Percentiles rank a stretch among this genome's conserved stretches.
Conservation (phyloP, 2,797 vertebrate genomes). For the Pseudochaenichthys georgianus region DNA sequence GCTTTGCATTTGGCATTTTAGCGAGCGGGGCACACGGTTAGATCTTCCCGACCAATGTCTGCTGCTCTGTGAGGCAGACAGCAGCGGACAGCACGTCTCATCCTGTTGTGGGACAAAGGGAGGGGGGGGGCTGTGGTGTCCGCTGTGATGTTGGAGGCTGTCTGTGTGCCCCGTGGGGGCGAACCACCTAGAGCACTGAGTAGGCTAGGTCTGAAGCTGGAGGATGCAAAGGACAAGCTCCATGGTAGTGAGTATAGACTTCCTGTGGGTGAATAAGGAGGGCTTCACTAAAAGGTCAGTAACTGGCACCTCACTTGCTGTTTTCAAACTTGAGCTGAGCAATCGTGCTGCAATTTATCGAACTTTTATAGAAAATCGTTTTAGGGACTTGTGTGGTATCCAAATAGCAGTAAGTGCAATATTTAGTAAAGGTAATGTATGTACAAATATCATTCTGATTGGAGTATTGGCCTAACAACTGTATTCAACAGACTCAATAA, state of each 20-base stretch:
- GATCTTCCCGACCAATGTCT: conserved; percentile 53
- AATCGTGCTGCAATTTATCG: too few relatives aligned
- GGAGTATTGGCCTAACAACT: too few relatives aligned
- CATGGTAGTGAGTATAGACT: conserved; percentile 55
- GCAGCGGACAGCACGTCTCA: conserved; percentile 63
- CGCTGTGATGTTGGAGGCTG: conserved; percentile 60
- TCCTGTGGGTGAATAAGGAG: conserved; percentile 34
- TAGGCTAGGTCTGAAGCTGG: conserved; percentile 64
- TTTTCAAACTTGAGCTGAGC: neutral
- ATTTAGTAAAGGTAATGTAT: too few relatives aligned
- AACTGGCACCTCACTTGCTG: conserved; percentile 34
- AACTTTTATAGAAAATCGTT: too few relatives aligned
- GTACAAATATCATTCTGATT: too few relatives aligned
- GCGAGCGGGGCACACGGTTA: conserved; percentile 66
- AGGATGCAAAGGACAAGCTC: conserved; percentile 51
- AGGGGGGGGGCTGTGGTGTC: conserved; percentile 56
- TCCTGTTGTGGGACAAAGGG: conserved; percentile 55
- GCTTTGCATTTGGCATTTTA: conserved; percentile 62
- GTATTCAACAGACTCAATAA: too few relatives aligned
- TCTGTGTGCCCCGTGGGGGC: conserved; percentile 67
- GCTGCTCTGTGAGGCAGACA: conserved; percentile 47
- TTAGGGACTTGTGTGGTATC: too few relatives aligned
- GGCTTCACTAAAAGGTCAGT: conserved; percentile 66
- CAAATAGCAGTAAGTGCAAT: too few relatives aligned
- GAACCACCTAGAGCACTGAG: conserved; percentile 73